phyloP scores from a whole-genome alignment of 2,797 vertebrate species.

The Cheirogaleus major region DNA sequence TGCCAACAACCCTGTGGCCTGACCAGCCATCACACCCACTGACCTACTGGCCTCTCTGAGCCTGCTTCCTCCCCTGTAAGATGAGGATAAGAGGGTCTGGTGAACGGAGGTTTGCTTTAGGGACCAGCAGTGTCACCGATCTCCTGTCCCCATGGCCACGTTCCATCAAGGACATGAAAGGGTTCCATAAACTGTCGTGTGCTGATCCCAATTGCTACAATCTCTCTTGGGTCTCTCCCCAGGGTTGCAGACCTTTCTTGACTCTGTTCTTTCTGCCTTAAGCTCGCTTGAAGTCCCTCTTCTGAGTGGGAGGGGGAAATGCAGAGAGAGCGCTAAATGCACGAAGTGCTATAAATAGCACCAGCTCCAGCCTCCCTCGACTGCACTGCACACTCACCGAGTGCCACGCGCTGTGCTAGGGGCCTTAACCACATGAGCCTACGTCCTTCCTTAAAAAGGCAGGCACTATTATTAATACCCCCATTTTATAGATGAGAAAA shows the following conservation, averaged over 20 bases:
- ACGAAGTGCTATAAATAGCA: accelerated
- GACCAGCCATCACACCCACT: not conserved
- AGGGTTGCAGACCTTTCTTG: not conserved
- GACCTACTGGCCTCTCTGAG: not conserved
- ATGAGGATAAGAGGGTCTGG: not conserved
- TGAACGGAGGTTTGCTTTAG: not conserved
- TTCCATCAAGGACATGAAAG: not conserved
- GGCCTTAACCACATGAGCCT: not conserved
- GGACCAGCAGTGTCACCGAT: not conserved
- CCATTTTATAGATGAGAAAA: slow-evolving; percentile 6
- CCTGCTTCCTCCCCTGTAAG: not conserved
- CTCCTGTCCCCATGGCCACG: accelerated
- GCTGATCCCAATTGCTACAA: not conserved
- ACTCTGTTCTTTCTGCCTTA: not conserved
- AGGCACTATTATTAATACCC: accelerated
- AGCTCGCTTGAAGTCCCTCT: not conserved
- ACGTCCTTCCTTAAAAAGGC: not conserved
- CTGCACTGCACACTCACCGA: accelerated
- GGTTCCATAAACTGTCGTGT: not conserved
- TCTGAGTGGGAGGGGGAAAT: not conserved
- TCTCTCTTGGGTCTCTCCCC: not conserved
- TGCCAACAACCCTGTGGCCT: not conserved
- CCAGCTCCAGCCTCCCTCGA: accelerated
- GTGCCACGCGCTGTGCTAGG: not conserved
- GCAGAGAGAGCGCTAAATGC: not conserved